Evolutionary conservation across 2,113 vertebrate genomes (phyloP).

Genomic region (Hydrolagus affinis): DNA sequence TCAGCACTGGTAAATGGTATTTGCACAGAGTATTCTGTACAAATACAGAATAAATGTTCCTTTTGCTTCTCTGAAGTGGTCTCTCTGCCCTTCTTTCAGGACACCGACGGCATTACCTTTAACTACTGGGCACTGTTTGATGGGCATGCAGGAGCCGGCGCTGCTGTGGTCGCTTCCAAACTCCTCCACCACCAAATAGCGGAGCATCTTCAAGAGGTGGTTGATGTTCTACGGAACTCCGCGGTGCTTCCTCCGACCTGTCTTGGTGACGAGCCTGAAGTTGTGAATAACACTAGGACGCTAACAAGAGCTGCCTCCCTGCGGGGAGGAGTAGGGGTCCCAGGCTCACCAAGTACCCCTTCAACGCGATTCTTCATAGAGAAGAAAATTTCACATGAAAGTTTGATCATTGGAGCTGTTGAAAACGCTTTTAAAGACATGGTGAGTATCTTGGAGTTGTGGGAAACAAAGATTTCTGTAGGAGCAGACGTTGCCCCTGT

Average conservation of each 20-base stretch:
- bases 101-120: conserved; percentile 68
- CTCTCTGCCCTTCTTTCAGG: conserved; percentile 46
- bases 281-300: conserved; percentile 55
- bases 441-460: conserved; percentile 54
- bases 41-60: too few relatives aligned
- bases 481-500: background rate
- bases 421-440: conserved; percentile 96
- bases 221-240: conserved; percentile 74
- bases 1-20: background rate
- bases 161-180: conserved; percentile 76
- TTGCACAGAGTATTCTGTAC: too few relatives aligned
- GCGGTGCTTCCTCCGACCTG: conserved; percentile 69
- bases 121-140: conserved; percentile 95
- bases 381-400: conserved; percentile 90
- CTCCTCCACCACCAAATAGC: conserved; percentile 81
- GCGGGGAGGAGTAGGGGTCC: conserved; percentile 72
- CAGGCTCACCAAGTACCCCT: conserved; percentile 73
- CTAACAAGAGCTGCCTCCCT: conserved; percentile 81
- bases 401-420: conserved; percentile 84
- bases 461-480: background rate
- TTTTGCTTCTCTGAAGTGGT: conserved; percentile 6
- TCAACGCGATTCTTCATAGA: conserved; percentile 86
- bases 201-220: conserved; percentile 81
- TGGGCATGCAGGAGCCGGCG: conserved; percentile 85
- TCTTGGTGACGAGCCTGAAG: conserved; percentile 75